phyloP scores from a whole-genome alignment of 2,888 invertebrate genomes.

The Cacoxenus indagator region DNA sequence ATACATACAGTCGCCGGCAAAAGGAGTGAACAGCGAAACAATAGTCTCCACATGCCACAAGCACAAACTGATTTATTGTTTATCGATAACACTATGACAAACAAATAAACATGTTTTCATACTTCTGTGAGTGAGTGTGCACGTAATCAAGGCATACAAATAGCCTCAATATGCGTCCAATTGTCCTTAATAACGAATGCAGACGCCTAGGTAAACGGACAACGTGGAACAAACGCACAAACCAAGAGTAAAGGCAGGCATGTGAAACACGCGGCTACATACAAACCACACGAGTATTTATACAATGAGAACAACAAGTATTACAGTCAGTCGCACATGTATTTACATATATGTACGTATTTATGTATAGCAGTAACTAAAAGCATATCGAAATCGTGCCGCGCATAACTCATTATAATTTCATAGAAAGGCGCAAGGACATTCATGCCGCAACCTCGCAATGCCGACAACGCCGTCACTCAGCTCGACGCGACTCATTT shows the following conservation, averaged over 20 bases:
- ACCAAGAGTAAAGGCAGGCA: not conserved
- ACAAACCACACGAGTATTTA: not conserved
- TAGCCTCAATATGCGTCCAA: slow-evolving; percentile 22
- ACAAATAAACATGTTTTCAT: not conserved
- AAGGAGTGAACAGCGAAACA: not conserved
- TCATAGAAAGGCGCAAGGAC: slow-evolving; percentile 19
- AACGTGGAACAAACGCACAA: not conserved
- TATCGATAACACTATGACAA: slow-evolving; percentile 11
- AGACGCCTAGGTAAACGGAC: not conserved
- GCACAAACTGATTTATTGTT: slow-evolving; percentile 11
- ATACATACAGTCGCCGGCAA: not conserved
- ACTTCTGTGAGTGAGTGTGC: not conserved
- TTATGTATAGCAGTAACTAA: not conserved
- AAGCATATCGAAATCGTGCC: slow-evolving; percentile 13
- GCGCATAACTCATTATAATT: slow-evolving; percentile 26
- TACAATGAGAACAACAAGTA: not conserved
- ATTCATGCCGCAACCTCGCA: slow-evolving; percentile 9
- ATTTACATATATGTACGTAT: not conserved
- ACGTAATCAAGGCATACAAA: not conserved
- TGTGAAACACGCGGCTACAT: not conserved
- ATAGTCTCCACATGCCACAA: slow-evolving; percentile 1
- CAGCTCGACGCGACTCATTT: slow-evolving; percentile 2
- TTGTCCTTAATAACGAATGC: slow-evolving; percentile 14
- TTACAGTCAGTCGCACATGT: not conserved
- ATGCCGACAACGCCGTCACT: not conserved